A percentile compares a stretch with the other conserved stretches of the same genome.
Conservation (phyloP, 2,888 invertebrate genomes). For the Limenitis camilla region DNA sequence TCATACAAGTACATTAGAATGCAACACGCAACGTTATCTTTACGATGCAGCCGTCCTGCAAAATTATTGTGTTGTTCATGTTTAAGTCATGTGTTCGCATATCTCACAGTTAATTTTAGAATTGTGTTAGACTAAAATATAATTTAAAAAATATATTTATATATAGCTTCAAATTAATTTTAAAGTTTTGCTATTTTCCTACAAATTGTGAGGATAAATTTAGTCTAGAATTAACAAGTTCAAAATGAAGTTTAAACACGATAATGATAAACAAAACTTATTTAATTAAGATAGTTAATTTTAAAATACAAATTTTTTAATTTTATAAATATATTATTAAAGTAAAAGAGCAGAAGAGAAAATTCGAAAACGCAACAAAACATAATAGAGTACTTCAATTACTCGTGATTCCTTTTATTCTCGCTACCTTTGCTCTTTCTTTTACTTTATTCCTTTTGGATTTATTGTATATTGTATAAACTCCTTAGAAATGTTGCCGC, state of each 20-base stretch:
- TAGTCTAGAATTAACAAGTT: too few species aligned
- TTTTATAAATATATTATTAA: too few species aligned
- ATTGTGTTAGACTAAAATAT: not conserved
- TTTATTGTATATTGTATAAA: not conserved
- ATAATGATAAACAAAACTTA: too few species aligned
- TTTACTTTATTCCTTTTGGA: not conserved
- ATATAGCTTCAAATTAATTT: not conserved
- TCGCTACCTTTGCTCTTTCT: not conserved
- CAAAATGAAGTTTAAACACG: too few species aligned
- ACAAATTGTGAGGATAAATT: too few species aligned
- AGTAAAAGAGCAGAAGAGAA: too few species aligned
- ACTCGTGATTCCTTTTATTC: not conserved
- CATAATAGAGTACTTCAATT: not conserved
- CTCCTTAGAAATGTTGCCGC: not conserved
- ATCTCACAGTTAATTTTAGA: slow-evolving; percentile 1
- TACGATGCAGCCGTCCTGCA: not conserved
- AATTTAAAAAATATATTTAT: not conserved
- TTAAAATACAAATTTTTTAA: too few species aligned
- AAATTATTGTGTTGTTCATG: slow-evolving; percentile 7
- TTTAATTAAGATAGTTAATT: too few species aligned
- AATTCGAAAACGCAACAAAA: too few species aligned
- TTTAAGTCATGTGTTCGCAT: slow-evolving; percentile 1
- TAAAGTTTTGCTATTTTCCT: not conserved
- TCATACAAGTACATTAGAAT: slow-evolving; percentile 6
- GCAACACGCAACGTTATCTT: slow-evolving; percentile 14